Base-by-base conservation (phyloP, 2,888 invertebrate genomes). In the Oegoconia quadripuncta region DNA sequence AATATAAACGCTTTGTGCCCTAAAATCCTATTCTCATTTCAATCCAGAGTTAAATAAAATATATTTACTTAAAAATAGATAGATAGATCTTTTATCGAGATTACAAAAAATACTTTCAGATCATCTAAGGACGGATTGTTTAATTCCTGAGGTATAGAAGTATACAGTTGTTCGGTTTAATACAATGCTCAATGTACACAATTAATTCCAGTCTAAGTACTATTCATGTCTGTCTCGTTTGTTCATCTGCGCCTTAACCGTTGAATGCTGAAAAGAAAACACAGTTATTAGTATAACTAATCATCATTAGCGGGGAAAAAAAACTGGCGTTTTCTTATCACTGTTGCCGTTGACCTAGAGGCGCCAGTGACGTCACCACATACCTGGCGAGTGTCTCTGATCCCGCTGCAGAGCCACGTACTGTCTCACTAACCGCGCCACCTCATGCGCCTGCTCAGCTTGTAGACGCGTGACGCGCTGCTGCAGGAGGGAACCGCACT, bases 381-480 rank as follows among this genome's bases (percentile, higher is more conserved):
- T 9, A 35, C 35, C 27, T 26, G 35, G 55, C 17, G 55, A 53
- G 58, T 71, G 70, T 17, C 74, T 49, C 46, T 65, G 63, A 64
- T 88, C 86, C 35, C 88, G 61, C 66, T 88, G 88, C 84, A 98
- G 93, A 62, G 96, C 96, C 69, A 99, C 97, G 88, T 99, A 99
- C 80, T 99, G 98, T 18, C 97, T 91, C 65, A 99, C 97, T 59
- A 99, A 91, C 51, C 98, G 92, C 33, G 97, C 97, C 60, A 99
- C 97, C 83, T 99, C 98, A 67, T 97, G 97, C 25, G 98, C 98
- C 87, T 99, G 96, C 81, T 98, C 97, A 1, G 98, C 99, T 75
- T 98, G 98, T 55, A 99, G 91, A 57, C 98, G 90, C 45, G 97
- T 96, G 61, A 98, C 97, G 55, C 96, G 92, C 83, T 98, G 98